phyloP scores from a whole-genome alignment of 2,888 invertebrate genomes.

The Vanessa cardui region DNA sequence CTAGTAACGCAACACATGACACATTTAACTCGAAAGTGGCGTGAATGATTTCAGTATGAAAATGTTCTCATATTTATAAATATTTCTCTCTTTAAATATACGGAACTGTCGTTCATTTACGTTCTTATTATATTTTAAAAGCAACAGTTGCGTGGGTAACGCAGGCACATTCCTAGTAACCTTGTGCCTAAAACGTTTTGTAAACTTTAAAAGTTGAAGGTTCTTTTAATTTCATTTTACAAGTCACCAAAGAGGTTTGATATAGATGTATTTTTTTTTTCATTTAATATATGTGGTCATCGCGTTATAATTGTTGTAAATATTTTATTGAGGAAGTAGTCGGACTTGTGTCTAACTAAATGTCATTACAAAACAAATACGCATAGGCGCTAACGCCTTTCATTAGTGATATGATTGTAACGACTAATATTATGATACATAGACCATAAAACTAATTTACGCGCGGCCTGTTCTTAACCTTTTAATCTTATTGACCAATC shows the following conservation, averaged over 20 bases:
- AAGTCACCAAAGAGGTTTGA: not conserved
- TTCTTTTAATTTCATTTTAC: not conserved
- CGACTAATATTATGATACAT: slow-evolving; percentile 10
- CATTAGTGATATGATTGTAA: slow-evolving; percentile 49
- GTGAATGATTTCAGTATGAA: not conserved
- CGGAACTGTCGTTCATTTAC: not conserved
- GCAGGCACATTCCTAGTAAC: slow-evolving; percentile 15
- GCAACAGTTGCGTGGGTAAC: slow-evolving; percentile 22
- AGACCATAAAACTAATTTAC: slow-evolving; percentile 7
- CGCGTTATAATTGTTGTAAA: slow-evolving; percentile 31
- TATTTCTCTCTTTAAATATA: not conserved
- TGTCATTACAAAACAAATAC: slow-evolving; percentile 45
- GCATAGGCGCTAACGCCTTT: slow-evolving; percentile 3
- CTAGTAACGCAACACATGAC: not conserved
- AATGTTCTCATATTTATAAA: not conserved
- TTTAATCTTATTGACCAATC: not conserved
- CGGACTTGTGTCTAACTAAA: slow-evolving; percentile 64
- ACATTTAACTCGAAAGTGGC: too few relatives aligned
- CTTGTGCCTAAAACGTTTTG: slow-evolving; percentile 15
- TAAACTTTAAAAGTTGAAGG: slow-evolving; percentile 13
- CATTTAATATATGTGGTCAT: not conserved
- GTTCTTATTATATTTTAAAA: slow-evolving; percentile 19
- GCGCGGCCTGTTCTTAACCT: not conserved
- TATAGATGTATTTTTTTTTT: too few relatives aligned
- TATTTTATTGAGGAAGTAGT: slow-evolving; percentile 54